Evolutionary conservation across 2,113 vertebrate species (phyloP), one percentile per base, ranked within the genome.

Genomic region (Nestor notabilis): DNA sequence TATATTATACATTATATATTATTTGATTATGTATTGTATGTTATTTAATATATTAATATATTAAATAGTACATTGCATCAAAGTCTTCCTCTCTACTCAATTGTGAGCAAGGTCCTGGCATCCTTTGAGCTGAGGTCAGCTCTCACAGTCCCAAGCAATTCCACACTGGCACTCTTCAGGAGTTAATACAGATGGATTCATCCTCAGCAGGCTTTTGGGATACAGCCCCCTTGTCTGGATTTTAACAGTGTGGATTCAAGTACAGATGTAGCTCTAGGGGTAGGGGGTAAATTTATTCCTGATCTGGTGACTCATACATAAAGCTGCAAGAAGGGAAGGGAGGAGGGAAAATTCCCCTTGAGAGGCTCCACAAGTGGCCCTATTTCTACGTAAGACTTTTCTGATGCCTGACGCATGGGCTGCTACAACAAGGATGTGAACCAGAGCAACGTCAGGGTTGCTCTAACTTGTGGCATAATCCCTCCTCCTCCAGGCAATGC

Each of bases 371-470:
- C 6, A 53, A 18, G 43, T 72, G n/a, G 50, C 39, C 8, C n/a
- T 66, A 29, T 58, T 87, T 79, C 74, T 17, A 7, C 29, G 13
- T 3, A 43, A 66, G 85, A 53, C 10, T 5, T 74, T 83, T 74
- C 46, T 3, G 1, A 25, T 9, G 17, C 8, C 18, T 60, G 28
- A 24, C 31, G 37, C 37, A 18, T 3, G 29, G 60, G n/a, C 19
- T 85, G 63, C 50, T 56, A 55, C 44, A 78, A 33, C 20, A 31
- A 81, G 9, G 46, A 5, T 13, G 13, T 20, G 47, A 68, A 72
- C 8, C 41, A 81, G 14, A 76, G 52, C 23, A 84, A 10, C 53
- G 49, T 65, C 0, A 0, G 33, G 43, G 7, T 29, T 86, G 23
- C 29, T 68, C 43, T 27, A 31, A 2, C 8, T 64, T 41, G 11